Evolutionary conservation across 2,888 invertebrate genomes (phyloP).

Genomic region (Sinelater perroti): DNA sequence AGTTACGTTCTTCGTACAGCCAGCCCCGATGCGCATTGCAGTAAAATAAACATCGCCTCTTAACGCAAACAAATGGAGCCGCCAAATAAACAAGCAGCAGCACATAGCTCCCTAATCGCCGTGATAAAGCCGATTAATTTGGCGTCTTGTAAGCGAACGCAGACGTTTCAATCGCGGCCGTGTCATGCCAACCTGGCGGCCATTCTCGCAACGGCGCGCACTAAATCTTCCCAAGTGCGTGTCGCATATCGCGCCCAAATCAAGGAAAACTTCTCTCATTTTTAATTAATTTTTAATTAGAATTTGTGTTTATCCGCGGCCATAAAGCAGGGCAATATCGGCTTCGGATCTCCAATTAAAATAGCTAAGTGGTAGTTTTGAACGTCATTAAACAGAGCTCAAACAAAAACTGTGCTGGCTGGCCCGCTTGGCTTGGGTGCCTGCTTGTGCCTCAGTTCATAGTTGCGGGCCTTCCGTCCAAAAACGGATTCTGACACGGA

Average conservation of each 20-base stretch:
- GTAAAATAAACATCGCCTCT: no score
- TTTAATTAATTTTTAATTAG: conserved; percentile 37
- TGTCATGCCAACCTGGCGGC: conserved; percentile 3
- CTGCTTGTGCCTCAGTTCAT: conserved; percentile 1
- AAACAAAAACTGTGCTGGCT: conserved; percentile 11
- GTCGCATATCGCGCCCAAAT: conserved; percentile 5
- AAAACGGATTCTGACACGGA: conserved; percentile 11
- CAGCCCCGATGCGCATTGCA: no score
- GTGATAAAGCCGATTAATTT: no score
- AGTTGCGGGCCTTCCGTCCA: conserved; percentile 1
- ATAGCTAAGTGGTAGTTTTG: conserved; percentile 19
- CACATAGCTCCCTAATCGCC: no score
- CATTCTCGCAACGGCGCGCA: neutral
- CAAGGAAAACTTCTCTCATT: conserved; percentile 4
- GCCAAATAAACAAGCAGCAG: no score
- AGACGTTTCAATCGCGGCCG: no score
- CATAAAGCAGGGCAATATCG: conserved; percentile 29
- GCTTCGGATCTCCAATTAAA: conserved; percentile 26
- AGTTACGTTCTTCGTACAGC: no score
- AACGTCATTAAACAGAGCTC: conserved; percentile 15
- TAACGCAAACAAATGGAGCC: no score
- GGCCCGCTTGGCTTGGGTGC: neutral
- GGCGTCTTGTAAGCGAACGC: no score
- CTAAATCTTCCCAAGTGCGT: conserved; percentile 6
- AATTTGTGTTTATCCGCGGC: conserved; percentile 30